Evolutionary conservation across 1,140 invertebrate genomes (phyloP).

Genomic region (Pentalonia nigronervosa): DNA sequence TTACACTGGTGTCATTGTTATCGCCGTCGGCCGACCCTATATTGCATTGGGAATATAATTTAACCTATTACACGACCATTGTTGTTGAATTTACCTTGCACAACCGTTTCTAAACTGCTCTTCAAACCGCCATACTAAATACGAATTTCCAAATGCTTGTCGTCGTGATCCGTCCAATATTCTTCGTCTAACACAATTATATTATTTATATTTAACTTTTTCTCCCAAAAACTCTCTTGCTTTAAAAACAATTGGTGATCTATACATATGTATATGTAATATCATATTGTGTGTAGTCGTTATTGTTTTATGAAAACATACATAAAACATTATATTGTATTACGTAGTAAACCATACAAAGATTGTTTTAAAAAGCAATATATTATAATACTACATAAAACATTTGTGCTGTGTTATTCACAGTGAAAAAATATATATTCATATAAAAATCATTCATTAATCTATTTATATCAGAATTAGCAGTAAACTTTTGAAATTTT

Average conservation of each 20-base stretch:
- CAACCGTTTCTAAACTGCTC: neutral
- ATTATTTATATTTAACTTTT: neutral
- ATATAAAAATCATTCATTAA: neutral
- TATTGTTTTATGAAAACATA: neutral
- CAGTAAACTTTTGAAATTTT: neutral
- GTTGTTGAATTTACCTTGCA: slow-evolving; percentile 48
- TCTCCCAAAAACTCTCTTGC: neutral
- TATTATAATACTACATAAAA: no score
- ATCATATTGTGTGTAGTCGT: neutral
- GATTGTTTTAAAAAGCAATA: neutral
- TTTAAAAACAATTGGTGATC: neutral
- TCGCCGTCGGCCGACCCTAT: neutral
- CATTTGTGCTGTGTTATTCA: no score
- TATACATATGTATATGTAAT: neutral
- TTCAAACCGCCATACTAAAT: neutral
- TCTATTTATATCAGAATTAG: neutral
- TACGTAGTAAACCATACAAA: neutral
- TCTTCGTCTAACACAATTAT: neutral
- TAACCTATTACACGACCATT: slow-evolving; percentile 48
- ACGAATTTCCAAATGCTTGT: neutral
- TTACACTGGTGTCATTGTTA: slow-evolving; percentile 48
- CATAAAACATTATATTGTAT: neutral
- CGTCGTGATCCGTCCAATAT: neutral
- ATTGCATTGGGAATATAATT: slow-evolving; percentile 40
- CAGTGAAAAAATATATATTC: neutral